These are phyloP conservation scores for Peribatodes rhomboidaria DNA, from an alignment of 2,888 invertebrate genomes.

Conservation along the genomic window DNA sequence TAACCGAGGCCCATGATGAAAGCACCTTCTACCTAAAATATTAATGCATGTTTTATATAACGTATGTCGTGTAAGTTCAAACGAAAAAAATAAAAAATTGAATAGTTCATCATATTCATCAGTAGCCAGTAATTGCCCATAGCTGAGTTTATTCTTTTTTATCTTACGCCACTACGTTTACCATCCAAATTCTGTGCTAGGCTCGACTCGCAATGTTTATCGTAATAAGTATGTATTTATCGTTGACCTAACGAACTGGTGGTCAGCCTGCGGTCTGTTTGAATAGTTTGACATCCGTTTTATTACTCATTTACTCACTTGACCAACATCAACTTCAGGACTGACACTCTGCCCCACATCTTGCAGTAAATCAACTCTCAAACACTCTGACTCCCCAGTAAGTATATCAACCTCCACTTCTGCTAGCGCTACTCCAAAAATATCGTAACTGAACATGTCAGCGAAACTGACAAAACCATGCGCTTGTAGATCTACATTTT, in stretches of 20 bases:
- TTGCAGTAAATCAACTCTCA: constrained; percentile 88
- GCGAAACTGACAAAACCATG: constrained; percentile 51
- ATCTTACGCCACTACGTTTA: too few species aligned
- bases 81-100: too few species aligned
- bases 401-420: constrained; percentile 91
- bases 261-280: too few species aligned
- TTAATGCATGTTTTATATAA: background rate
- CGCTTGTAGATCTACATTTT: constrained; percentile 63
- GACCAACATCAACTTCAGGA: constrained; percentile 89
- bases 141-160: too few species aligned
- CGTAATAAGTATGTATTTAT: too few species aligned
- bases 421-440: constrained; percentile 85
- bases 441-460: constrained; percentile 55
- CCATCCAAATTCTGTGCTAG: too few species aligned
- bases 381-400: constrained; percentile 88
- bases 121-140: too few species aligned
- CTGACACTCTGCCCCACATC: constrained; percentile 89
- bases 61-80: too few species aligned
- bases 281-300: background rate
- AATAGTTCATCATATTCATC: too few species aligned
- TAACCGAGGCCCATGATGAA: constrained; percentile 92
- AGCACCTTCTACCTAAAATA: constrained; percentile 88
- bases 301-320: constrained; percentile 69
- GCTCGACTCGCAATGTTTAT: too few species aligned
- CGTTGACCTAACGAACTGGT: too few species aligned